These are phyloP conservation scores for Tenthredo scrophulariae DNA, from an alignment of 2,888 invertebrate species.

Conservation along the genomic window DNA sequence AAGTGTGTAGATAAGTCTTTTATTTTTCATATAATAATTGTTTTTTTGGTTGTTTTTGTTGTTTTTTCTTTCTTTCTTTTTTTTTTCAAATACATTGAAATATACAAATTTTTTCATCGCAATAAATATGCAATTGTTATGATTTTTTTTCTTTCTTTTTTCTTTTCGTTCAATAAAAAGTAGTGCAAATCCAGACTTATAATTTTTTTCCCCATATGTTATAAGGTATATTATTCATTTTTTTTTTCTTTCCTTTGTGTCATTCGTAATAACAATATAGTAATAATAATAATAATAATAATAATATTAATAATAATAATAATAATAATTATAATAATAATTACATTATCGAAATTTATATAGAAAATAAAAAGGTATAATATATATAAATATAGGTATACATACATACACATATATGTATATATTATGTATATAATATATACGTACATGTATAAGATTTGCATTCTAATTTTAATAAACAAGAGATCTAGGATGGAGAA, in stretches of 20 bases:
- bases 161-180: constrained; percentile 44
- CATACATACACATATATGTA: neutral
- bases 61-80: neutral
- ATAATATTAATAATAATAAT: constrained; percentile 16
- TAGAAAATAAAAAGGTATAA: constrained; percentile 53
- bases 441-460: neutral
- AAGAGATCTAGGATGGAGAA: constrained; percentile 54
- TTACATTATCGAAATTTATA: constrained; percentile 48
- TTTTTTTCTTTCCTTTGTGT: constrained; percentile 9
- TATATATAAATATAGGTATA: neutral
- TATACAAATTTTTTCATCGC: constrained; percentile 53
- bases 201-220: constrained; percentile 34
- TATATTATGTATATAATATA: neutral
- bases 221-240: constrained; percentile 23
- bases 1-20: constrained; percentile 56
- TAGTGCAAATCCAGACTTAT: constrained; percentile 55
- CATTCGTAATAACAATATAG: constrained; percentile 48
- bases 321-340: neutral
- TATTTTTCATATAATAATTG: constrained; percentile 54
- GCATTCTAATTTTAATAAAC: constrained; percentile 26
- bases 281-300: constrained; percentile 22
- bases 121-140: constrained; percentile 49
- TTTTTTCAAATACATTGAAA: constrained; percentile 52
- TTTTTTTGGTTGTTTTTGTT: neutral
- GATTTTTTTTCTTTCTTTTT: constrained; percentile 10